These are phyloP conservation scores for Pinctada fucata DNA, from an alignment of 2,888 invertebrate genomes.

Conservation along the genomic window DNA sequence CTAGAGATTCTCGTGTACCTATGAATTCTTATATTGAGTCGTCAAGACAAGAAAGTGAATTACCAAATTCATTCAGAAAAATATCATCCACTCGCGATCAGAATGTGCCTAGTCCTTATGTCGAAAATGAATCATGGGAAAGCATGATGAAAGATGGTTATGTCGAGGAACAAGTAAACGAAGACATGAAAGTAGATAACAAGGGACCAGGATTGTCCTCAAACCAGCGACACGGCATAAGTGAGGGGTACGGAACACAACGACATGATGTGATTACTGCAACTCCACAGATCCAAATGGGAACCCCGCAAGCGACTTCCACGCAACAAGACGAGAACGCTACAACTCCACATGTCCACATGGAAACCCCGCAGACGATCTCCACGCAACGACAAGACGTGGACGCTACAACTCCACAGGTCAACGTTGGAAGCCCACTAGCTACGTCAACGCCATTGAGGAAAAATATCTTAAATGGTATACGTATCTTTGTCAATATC, in stretches of 20 bases:
- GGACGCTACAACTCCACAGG: not conserved
- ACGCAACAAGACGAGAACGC: not conserved
- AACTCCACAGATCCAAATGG: conserved; percentile 6
- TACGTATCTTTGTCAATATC: too few species aligned
- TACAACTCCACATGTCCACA: not conserved
- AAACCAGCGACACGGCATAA: not conserved
- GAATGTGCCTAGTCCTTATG: too few species aligned
- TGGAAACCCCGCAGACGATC: conserved; percentile 25
- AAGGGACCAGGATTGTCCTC: not conserved
- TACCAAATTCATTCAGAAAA: too few species aligned
- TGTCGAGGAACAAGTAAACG: not conserved
- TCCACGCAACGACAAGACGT: conserved; percentile 14
- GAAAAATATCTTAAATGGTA: too few species aligned
- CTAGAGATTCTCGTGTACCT: too few species aligned
- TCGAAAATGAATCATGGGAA: not conserved
- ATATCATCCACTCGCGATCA: too few species aligned
- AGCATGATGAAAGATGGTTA: not conserved
- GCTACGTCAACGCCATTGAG: conserved; percentile 26
- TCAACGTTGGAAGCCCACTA: conserved; percentile 26
- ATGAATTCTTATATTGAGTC: too few species aligned
- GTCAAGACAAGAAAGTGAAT: too few species aligned
- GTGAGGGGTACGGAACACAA: conserved; percentile 31
- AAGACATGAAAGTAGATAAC: not conserved
- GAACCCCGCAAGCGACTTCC: conserved; percentile 28
- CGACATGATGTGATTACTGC: not conserved